A percentile compares a stretch with the other conserved stretches of the same genome.
Conservation (phyloP, 2,797 vertebrate species). For the Smutsia temminckii region DNA sequence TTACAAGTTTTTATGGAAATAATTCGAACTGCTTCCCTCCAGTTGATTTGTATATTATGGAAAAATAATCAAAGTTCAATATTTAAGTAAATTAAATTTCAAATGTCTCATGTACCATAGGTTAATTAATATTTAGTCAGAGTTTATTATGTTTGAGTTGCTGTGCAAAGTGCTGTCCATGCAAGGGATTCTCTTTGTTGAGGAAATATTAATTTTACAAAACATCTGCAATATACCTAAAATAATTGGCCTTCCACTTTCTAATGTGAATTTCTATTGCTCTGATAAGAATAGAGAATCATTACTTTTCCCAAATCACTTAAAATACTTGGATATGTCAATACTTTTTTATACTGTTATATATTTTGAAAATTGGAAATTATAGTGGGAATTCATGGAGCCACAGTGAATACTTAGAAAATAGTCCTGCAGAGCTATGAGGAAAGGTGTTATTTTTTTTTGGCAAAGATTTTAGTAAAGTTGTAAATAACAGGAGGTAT, state of each 20-base stretch:
- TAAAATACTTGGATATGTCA: slow-evolving; percentile 21
- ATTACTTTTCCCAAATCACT: neutral
- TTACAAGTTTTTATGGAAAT: neutral
- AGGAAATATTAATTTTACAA: neutral
- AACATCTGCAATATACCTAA: neutral
- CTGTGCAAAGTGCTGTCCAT: neutral
- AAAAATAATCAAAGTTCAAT: neutral
- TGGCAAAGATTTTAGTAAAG: neutral
- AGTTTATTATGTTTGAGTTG: neutral
- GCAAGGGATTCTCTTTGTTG: neutral
- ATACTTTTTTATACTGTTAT: neutral
- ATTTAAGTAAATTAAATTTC: slow-evolving; percentile 37
- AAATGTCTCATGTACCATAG: neutral
- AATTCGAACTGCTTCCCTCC: neutral
- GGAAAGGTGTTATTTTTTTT: neutral
- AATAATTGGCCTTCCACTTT: neutral
- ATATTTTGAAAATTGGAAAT: slow-evolving; percentile 3
- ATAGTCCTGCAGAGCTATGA: neutral
- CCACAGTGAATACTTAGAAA: neutral
- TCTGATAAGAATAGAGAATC: neutral
- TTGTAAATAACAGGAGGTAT: neutral
- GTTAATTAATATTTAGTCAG: slow-evolving; percentile 20
- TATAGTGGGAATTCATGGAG: neutral
- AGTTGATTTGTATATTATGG: neutral
- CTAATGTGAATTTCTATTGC: neutral